These are phyloP conservation scores for Calliopsis andreniformis DNA, from an alignment of 1,140 invertebrate genomes.

Conservation along the genomic window DNA sequence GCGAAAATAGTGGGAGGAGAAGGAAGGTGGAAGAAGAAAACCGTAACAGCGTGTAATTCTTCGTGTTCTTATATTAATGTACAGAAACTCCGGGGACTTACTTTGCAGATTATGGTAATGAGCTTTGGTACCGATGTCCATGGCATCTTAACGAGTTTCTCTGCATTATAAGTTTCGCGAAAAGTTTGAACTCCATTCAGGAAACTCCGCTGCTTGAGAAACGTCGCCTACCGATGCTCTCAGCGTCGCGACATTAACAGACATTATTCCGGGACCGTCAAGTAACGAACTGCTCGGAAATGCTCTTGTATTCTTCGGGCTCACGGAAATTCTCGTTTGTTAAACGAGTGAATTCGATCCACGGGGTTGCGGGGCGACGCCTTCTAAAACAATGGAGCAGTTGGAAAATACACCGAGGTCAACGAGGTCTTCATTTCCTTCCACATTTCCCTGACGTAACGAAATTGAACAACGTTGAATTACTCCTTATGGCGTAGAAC, in stretches of 20 bases:
- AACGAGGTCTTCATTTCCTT: too few relatives aligned
- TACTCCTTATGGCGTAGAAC: neutral
- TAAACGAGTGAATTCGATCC: conserved; percentile 58
- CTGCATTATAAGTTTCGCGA: conserved; percentile 58
- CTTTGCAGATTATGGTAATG: conserved; percentile 65
- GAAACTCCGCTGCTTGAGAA: conserved; percentile 38
- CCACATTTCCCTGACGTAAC: neutral
- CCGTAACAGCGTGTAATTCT: conserved; percentile 17
- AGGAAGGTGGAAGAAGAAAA: neutral
- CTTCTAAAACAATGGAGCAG: conserved; percentile 8
- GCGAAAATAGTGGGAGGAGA: neutral
- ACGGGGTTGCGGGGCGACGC: neutral
- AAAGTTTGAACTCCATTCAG: conserved; percentile 60
- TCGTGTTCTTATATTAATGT: conserved; percentile 46
- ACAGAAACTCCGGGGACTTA: conserved; percentile 37
- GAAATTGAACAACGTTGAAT: neutral
- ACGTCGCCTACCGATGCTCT: conserved; percentile 59
- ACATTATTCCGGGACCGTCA: conserved; percentile 57
- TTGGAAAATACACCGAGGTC: neutral
- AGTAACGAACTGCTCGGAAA: conserved; percentile 19
- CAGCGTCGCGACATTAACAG: conserved; percentile 52
- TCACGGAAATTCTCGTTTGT: conserved; percentile 36
- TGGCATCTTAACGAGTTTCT: conserved; percentile 63
- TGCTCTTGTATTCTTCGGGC: conserved; percentile 42
- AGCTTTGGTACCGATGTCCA: conserved; percentile 59